Base-by-base conservation (phyloP, 1,140 invertebrate genomes). In the Bombus impatiens region DNA sequence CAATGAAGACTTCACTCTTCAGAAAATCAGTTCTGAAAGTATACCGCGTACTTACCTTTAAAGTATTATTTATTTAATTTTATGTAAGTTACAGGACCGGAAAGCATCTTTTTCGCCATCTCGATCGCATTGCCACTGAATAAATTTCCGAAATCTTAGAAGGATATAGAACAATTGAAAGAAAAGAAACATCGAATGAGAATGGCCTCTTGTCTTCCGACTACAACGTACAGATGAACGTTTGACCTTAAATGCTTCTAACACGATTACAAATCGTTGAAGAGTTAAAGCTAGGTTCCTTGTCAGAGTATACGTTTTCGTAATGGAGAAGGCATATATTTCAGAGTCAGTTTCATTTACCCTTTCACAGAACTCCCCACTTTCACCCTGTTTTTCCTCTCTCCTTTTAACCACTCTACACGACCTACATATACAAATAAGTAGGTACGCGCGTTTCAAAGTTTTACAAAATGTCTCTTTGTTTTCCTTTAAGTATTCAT, bases 321-420 rank as follows among this genome's bases (percentile, higher is more conserved):
- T 77, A 59, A 76, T 22, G 53, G 35, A 25, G 25, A n/a, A 37
- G 53, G 35, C 75, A 77, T 35, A 77, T 77, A 77, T 77, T 77
- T 77, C 75, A 59, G 32, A 37, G 53, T 57, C 47, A 59, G 75
- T 18, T 53, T 77, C 75, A 25, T 77, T 77, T 59, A 40, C 25
- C 35, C 25, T 77, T 59, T 77, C 53, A 59, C 53, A 12, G 75
- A 53, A 59, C 75, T 57, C 25, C 53, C 22, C 71, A 2, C 40
- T n/a, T 40, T 18, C 22, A 28, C 8, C 28, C 40, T 74, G 42
- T 42, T 74, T 42, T 74, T 53, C 25, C 22, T 12, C 5, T 37
- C 28, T 37, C 53, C 32, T 77, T 77, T 77, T 77, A 77, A 57
- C 32, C 35, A 59, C 25, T 53, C 47, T 59, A 37, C 75, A 57